These are phyloP conservation scores for Aplochiton taeniatus DNA, from an alignment of 2,797 vertebrate genomes.

Conservation along the genomic window DNA sequence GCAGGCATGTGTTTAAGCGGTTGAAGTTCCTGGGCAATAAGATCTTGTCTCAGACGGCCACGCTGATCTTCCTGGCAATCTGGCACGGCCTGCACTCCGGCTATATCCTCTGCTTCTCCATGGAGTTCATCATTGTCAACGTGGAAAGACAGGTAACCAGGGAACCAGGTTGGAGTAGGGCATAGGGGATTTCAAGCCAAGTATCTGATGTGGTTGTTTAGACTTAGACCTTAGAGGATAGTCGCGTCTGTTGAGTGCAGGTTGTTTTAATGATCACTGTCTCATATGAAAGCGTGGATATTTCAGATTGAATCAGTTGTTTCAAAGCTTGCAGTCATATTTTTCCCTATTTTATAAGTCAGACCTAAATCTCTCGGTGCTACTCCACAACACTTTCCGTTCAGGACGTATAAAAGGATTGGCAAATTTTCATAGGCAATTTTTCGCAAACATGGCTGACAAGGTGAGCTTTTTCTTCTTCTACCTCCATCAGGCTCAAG, in stretches of 20 bases:
- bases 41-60: slow-evolving; percentile 85
- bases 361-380: too few relatives aligned
- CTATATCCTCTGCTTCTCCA: slow-evolving; percentile 94
- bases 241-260: too few relatives aligned
- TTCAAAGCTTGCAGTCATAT: too few relatives aligned
- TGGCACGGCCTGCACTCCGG: slow-evolving; percentile 97
- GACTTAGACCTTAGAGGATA: too few relatives aligned
- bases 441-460: background rate
- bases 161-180: background rate
- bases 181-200: background rate
- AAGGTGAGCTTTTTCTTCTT: slow-evolving; percentile 1
- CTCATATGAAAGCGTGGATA: too few relatives aligned
- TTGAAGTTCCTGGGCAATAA: slow-evolving; percentile 94
- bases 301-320: too few relatives aligned
- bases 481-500: slow-evolving; percentile 70
- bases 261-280: too few relatives aligned
- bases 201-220: background rate
- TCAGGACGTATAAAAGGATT: too few relatives aligned
- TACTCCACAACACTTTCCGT: too few relatives aligned
- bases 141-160: slow-evolving; percentile 88
- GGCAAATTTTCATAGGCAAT: background rate
- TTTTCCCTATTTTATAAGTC: too few relatives aligned
- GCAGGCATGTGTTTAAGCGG: slow-evolving; percentile 92
- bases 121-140: slow-evolving; percentile 93
- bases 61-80: slow-evolving; percentile 88